A percentile compares a stretch with the other conserved stretches of the same genome.
These are phyloP conservation scores for Cheirogaleus major DNA, from an alignment of 2,797 vertebrate species.

Conservation along the genomic window DNA sequence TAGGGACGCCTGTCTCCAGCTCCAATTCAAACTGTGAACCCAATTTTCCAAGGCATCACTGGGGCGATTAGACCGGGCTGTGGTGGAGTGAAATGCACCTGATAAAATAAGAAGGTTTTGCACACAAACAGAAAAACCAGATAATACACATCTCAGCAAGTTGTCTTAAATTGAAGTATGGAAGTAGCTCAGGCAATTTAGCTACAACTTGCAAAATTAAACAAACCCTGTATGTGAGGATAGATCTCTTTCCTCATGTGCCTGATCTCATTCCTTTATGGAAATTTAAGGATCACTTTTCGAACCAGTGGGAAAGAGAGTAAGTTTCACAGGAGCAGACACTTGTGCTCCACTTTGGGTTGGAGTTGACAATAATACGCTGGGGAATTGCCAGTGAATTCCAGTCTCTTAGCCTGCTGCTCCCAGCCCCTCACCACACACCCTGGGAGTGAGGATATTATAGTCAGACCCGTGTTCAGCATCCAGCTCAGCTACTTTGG, in stretches of 20 bases:
- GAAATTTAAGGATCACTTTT: slow-evolving; percentile 10
- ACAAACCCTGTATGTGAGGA: not conserved
- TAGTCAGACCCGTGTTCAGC: not conserved
- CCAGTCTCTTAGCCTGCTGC: not conserved
- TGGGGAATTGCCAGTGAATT: not conserved
- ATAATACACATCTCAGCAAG: slow-evolving; percentile 34
- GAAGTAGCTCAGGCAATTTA: slow-evolving; percentile 7
- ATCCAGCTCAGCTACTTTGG: not conserved
- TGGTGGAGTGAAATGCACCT: slow-evolving; percentile 18
- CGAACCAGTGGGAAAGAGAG: not conserved
- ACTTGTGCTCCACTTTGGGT: not conserved
- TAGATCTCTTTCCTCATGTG: not conserved
- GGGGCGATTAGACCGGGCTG: not conserved
- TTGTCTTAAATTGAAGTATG: slow-evolving; percentile 17
- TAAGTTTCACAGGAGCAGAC: not conserved
- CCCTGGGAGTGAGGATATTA: not conserved
- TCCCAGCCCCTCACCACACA: not conserved
- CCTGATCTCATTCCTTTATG: not conserved
- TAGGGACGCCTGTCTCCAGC: not conserved
- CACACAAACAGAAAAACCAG: not conserved
- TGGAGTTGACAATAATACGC: not conserved
- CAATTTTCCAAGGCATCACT: not conserved
- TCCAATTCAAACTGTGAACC: not conserved
- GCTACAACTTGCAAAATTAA: slow-evolving; percentile 37
- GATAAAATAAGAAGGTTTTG: slow-evolving; percentile 59